Base-by-base conservation (phyloP, 1,140 invertebrate species). In the Phthorimaea operculella region DNA sequence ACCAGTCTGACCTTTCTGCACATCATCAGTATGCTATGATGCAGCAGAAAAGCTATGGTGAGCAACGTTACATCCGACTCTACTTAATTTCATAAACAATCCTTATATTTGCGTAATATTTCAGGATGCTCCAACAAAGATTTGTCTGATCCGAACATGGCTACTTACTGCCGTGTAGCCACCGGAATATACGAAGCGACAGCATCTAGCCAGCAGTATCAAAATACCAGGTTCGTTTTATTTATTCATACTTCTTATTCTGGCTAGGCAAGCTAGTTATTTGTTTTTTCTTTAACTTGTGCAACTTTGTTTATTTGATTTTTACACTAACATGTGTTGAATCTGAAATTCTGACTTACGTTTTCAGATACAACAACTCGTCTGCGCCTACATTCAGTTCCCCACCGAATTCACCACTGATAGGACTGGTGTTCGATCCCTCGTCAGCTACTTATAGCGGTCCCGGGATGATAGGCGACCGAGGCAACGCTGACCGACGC, bases 321-420 rank as follows among this genome's bases (percentile, higher is more conserved):
- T 28, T 28, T 28, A 28, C 39, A n/a, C 39, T 4, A 42, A 42
- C 9, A 42, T 12, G 8, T 2, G 11, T 42, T 42, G 48, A 28
- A 33, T 50, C 48, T 21, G 21, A 28, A 7, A n/a, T n/a, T n/a
- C 48, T 7, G 28, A 33, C n/a, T 52, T 36, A 52, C 7, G 10
- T 48, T 67, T 82, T 56, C 74, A 84, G 81, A 68, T 79, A 77
- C 58, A 79, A 66, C 57, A 77, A 76, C 52, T 59, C 73, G 21
- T 66, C 72, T 45, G 70, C 64, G 28, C 79, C 81, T 17, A 76
- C 79, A 11, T 84, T 84, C 60, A 77, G 79, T 59, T 84, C 81
- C 12, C 81, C 79, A 5, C 81, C 81, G 11, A 76, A 80, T 64
- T 84, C 81, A 12, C 81, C 81, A 33, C 64, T 84, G 44, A 70